Evolutionary conservation across 1,140 invertebrate genomes (phyloP).

Genomic region (Polypedilum vanderplanki): DNA sequence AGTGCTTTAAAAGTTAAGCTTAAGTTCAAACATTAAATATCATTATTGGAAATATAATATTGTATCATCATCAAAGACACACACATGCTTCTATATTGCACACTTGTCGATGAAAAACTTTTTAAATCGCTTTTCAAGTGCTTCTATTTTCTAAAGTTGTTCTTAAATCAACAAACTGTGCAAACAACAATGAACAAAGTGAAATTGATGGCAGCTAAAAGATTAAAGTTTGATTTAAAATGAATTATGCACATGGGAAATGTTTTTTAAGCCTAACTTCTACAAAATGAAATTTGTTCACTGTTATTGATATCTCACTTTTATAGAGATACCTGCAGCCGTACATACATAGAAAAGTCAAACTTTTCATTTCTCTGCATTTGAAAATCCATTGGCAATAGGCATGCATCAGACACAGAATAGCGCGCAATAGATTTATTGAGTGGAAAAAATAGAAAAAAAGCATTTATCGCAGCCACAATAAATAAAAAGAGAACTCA

Average conservation of each 20-base stretch:
- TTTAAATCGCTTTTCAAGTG: too few relatives aligned
- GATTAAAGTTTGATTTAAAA: conserved; percentile 20
- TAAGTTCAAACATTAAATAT: too few relatives aligned
- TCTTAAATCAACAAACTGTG: too few relatives aligned
- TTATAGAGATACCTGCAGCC: neutral
- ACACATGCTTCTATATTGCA: too few relatives aligned
- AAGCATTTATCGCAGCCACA: conserved; percentile 4
- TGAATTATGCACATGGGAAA: conserved; percentile 9
- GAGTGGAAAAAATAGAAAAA: neutral
- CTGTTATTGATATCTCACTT: neutral
- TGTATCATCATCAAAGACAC: too few relatives aligned
- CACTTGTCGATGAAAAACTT: too few relatives aligned
- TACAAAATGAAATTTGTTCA: too few relatives aligned
- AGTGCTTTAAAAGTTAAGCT: too few relatives aligned
- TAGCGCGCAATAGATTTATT: neutral
- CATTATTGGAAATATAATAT: too few relatives aligned
- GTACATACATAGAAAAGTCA: neutral
- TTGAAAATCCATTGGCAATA: neutral
- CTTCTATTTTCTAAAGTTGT: too few relatives aligned
- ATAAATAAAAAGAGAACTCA: neutral
- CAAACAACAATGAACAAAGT: too few relatives aligned
- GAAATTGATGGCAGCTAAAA: neutral
- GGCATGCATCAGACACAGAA: neutral
- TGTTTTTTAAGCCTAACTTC: neutral
- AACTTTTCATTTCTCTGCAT: neutral